phyloP scores from a whole-genome alignment of 1,140 invertebrate species.

The Hirudo medicinalis region DNA sequence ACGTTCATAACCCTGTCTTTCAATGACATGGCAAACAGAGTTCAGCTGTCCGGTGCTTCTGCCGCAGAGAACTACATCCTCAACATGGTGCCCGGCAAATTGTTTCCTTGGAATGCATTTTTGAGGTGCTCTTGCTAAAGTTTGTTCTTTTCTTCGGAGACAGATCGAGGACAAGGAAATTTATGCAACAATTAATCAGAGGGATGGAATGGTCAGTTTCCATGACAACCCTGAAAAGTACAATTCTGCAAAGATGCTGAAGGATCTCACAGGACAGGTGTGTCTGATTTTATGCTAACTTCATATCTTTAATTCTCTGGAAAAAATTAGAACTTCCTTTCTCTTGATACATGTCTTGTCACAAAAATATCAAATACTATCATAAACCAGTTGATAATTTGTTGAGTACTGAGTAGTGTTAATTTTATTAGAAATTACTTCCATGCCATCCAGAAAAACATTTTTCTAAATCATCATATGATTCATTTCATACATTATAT shows the following conservation, averaged over 20 bases:
- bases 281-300: neutral
- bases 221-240: conserved; percentile 90
- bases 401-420: too few species aligned
- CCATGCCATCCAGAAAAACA: too few species aligned
- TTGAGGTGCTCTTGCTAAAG: neutral
- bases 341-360: too few species aligned
- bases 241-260: conserved; percentile 70
- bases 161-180: conserved; percentile 95
- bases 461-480: neutral
- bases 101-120: neutral
- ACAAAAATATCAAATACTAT: too few species aligned
- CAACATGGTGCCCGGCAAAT: conserved; percentile 55
- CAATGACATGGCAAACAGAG: conserved; percentile 78
- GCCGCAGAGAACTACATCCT: conserved; percentile 88
- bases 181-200: conserved; percentile 90
- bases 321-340: too few species aligned
- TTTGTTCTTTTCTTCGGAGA: neutral
- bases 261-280: conserved; percentile 62
- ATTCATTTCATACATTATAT: neutral
- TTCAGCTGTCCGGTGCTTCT: conserved; percentile 62
- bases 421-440: too few species aligned
- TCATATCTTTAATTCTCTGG: too few species aligned
- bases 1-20: conserved; percentile 89
- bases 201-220: conserved; percentile 94
- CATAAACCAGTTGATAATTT: too few species aligned